A percentile compares a stretch with the other conserved stretches of the same genome.
Evolutionary conservation across 2,113 vertebrate genomes (phyloP).

Genomic region (Oceanodroma tethys): DNA sequence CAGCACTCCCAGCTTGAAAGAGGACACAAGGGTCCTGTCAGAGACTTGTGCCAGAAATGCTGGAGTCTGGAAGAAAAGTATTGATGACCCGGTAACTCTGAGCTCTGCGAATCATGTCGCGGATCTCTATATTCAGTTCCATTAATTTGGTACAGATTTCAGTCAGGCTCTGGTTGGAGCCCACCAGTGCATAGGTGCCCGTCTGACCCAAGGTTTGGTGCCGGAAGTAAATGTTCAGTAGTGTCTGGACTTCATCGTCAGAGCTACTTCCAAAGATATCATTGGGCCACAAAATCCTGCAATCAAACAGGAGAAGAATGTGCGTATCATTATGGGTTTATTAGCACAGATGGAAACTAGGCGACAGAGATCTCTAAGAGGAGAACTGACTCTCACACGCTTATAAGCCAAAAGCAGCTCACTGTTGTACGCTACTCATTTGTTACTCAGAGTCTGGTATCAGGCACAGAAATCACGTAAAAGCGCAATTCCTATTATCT

Average conservation of each 20-base stretch:
- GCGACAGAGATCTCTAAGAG: background rate
- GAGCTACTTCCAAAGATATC: slow-evolving; percentile 92
- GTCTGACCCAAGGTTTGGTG: slow-evolving; percentile 95
- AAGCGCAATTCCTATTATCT: background rate
- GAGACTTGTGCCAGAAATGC: slow-evolving; percentile 87
- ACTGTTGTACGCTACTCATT: background rate
- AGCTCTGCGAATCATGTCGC: slow-evolving; percentile 88
- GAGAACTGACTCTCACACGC: background rate
- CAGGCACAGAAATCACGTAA: background rate
- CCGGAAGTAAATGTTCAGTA: slow-evolving; percentile 95
- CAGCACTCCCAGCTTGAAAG: slow-evolving; percentile 82
- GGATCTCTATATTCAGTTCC: slow-evolving; percentile 92
- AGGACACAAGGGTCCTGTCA: slow-evolving; percentile 82
- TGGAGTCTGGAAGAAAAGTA: slow-evolving; percentile 90
- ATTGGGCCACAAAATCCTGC: slow-evolving; percentile 90
- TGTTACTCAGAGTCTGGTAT: background rate
- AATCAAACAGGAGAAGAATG: slow-evolving; percentile 11
- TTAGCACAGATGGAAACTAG: background rate
- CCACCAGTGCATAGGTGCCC: slow-evolving; percentile 92
- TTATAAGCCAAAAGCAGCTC: background rate
- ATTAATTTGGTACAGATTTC: slow-evolving; percentile 90
- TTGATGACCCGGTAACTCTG: slow-evolving; percentile 88
- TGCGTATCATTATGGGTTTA: background rate
- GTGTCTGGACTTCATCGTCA: slow-evolving; percentile 92
- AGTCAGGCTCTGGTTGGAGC: slow-evolving; percentile 91